Conservation (phyloP, 2,113 vertebrate genomes). For the Dicrurus megarhynchus region DNA sequence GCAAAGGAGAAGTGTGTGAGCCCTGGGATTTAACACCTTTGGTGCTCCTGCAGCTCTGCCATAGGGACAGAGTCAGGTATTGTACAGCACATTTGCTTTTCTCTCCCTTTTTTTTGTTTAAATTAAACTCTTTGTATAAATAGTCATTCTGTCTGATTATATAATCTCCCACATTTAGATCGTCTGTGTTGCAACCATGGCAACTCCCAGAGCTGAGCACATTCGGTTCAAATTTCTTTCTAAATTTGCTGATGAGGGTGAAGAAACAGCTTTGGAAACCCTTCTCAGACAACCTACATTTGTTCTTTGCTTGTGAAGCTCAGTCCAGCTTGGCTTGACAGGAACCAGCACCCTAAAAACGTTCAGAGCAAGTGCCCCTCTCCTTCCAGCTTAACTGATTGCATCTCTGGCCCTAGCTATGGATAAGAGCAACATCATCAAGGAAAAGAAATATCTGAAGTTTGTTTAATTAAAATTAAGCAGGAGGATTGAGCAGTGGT, state of each 20-base stretch:
- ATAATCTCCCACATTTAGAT: constrained; percentile 80
- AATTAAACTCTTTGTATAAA: constrained; percentile 68
- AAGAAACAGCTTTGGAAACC: constrained; percentile 67
- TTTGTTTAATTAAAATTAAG: neutral
- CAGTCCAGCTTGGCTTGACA: neutral
- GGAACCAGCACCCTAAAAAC: neutral
- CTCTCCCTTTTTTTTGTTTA: constrained; percentile 56
- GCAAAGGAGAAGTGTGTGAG: neutral
- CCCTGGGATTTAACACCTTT: neutral
- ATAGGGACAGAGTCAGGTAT: neutral
- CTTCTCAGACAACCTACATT: constrained; percentile 57
- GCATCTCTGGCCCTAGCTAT: neutral
- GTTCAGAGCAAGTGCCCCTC: neutral
- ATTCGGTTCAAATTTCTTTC: constrained; percentile 71
- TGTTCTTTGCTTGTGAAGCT: constrained; percentile 16
- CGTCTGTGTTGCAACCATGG: constrained; percentile 76
- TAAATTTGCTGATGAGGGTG: constrained; percentile 74
- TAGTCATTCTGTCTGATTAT: constrained; percentile 73
- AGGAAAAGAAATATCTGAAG: neutral
- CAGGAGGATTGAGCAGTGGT: neutral
- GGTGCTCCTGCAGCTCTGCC: neutral
- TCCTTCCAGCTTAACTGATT: neutral
- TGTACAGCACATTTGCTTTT: constrained; percentile 38
- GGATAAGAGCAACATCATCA: neutral
- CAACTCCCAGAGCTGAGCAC: constrained; percentile 63